Evolutionary conservation across 2,797 vertebrate species (phyloP), one percentile per base, ranked within the genome.

Genomic region (Tangara arthus): DNA sequence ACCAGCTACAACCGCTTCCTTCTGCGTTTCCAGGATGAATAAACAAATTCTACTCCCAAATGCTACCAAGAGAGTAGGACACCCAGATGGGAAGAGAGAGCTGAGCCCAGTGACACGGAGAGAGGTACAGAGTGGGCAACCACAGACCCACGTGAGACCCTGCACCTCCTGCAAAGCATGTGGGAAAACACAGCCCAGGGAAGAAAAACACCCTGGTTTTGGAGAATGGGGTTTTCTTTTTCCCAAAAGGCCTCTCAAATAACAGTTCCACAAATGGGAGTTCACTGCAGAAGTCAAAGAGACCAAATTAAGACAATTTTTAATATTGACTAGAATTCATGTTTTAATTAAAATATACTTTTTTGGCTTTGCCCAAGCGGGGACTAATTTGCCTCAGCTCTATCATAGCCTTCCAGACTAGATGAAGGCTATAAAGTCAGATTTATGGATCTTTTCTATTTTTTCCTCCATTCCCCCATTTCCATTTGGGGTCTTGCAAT

Each of bases 131-230:
- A 65, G 52, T 2, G 1, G 21, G 23, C 34, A 84, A 15, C 24
- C 75, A 64, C 5, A 71, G 60, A 61, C 34, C 19, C 60, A 11
- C 0, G 1, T 9, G 23, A 83, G 87, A 77, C 24, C 49, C 57
- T 24, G 39, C 35, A 11, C n/a, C 53, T 64, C 55, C 59, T 30
- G 24, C 79, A 63, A 37, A 56, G n/a, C 22, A 49, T 0, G 0
- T 8, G 30, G 18, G 56, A 75, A 57, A 86, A 76, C 13, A 52
- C 3, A 32, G 76, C 49, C 56, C 26, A 12, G n/a, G 17, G 12
- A 60, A 68, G 6, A n/a, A 30, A 64, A 57, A 35, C 15, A 15
- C 27, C 14, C 9, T 1, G 5, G 3, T 49, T 73, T 69, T 77
- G 69, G 16, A n/a, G 56, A 81, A 59, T 1, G 0, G 11, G 52